Base-by-base conservation (phyloP, 2,113 vertebrate species). In the Numenius arquata region DNA sequence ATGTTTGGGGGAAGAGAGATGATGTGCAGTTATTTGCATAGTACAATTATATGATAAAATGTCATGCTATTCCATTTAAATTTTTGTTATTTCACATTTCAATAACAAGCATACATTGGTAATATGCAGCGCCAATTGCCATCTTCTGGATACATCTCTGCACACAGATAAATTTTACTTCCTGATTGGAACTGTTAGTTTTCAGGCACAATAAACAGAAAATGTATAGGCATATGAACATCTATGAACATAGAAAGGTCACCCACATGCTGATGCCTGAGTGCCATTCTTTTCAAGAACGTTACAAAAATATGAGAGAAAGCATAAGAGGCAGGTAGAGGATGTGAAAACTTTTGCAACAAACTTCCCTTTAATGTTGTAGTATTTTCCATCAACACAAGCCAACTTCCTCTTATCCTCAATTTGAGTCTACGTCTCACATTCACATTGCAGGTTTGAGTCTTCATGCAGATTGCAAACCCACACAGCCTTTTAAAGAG, bases 161-260 rank as follows among this genome's bases (percentile, higher is more conserved):
- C 20, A 50, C 34, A 47, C 7, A 79, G 15, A 19, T 56, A 82
- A 36, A 59, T 79, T 32, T 23, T 53, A 29, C 6, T 66, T 86
- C 26, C 16, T 38, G 20, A 43, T 6, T 40, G 18, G 8, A 67
- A 30, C 18, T 58, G 8, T 34, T 71, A 53, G 11, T 47, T 89
- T 87, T 74, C 8, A 56, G 68, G 14, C 14, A 72, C 17, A 71
- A 30, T 41, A 86, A 78, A 38, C 27, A 66, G 9, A 9, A 89
- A 71, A 81, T 15, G 1, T 50, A 14, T 10, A 89, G 43, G 7
- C 0, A 1, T 47, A 56, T 0, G 1, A 66, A 53, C 9, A 45
- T 3, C 2, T 27, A 18, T 21, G 12, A 75, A 55, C 61, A 36
- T 6, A 29, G 23, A 87, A 77, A 84, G 3, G 3, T 26, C 12